Percentiles rank a stretch among this genome's conserved stretches.
Evolutionary conservation across 35 echinoderm and acorn worm species (phyloP).

Genomic region (Amphiura filiformis): DNA sequence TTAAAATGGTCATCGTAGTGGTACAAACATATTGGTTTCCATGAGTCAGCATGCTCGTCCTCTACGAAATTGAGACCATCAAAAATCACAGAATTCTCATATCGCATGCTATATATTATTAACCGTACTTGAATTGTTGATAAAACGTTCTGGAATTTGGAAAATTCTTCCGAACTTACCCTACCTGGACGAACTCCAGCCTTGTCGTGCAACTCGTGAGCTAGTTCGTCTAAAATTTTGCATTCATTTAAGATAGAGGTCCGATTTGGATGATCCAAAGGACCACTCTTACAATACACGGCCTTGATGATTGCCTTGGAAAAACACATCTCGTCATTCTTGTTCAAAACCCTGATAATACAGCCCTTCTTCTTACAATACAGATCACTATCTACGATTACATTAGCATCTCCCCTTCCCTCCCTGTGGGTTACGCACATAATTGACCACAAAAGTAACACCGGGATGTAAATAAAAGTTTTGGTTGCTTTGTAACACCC

Average conservation of each 20-base stretch:
- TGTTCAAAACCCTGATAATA: background rate
- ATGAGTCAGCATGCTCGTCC: background rate
- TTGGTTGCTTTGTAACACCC: background rate
- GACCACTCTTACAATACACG: background rate
- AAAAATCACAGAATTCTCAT: background rate
- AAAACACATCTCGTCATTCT: background rate
- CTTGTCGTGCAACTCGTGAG: background rate
- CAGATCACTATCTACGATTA: background rate
- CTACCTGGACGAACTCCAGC: background rate
- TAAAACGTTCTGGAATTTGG: background rate
- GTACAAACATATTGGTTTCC: slow-evolving; percentile 14
- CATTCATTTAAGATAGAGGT: background rate
- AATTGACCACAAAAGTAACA: background rate
- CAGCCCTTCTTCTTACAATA: background rate
- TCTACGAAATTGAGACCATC: background rate
- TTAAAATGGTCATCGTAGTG: slow-evolving; percentile 26
- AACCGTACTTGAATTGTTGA: background rate
- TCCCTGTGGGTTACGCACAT: background rate
- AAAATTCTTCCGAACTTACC: background rate
- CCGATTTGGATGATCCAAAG: background rate
- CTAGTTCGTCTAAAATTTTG: background rate
- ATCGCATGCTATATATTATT: background rate
- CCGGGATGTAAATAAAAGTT: background rate
- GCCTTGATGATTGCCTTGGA: background rate
- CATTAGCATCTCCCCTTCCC: background rate